phyloP scores from a whole-genome alignment of 2,888 invertebrate genomes.

The Lasioglossum villosulum region DNA sequence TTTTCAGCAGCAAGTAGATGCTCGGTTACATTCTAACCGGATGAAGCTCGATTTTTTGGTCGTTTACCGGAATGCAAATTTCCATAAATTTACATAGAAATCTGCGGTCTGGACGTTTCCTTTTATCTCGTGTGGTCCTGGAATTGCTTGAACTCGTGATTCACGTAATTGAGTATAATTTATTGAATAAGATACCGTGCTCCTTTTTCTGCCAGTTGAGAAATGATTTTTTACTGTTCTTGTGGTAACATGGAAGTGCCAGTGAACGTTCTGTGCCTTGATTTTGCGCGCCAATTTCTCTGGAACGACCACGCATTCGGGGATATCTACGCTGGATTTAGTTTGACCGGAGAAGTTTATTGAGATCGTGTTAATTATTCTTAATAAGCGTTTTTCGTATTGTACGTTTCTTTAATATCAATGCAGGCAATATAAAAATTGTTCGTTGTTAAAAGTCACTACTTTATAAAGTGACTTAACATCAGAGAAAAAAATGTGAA shows the following conservation, averaged over 20 bases:
- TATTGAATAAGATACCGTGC: not conserved
- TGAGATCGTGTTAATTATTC: not conserved
- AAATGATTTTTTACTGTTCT: not conserved
- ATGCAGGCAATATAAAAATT: too few relatives aligned
- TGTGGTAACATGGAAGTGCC: conserved; percentile 1
- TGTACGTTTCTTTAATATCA: not conserved
- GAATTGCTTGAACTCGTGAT: not conserved
- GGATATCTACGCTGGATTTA: not conserved
- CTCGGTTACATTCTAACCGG: not conserved
- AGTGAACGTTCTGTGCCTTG: conserved; percentile 7
- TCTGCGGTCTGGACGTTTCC: not conserved
- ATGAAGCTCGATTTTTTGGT: not conserved
- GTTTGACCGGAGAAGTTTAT: not conserved
- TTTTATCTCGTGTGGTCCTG: not conserved
- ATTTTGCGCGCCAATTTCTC: conserved; percentile 48
- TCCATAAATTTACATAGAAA: conserved; percentile 7
- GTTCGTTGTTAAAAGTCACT: too few relatives aligned
- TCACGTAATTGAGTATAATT: conserved; percentile 8
- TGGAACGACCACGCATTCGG: not conserved
- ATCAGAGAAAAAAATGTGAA: too few relatives aligned
- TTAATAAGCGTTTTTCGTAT: too few relatives aligned
- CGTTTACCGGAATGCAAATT: not conserved
- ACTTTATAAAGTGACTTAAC: too few relatives aligned
- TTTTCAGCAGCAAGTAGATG: not conserved
- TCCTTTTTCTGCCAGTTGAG: not conserved